Evolutionary conservation across 1,140 invertebrate species (phyloP), one percentile per base, ranked within the genome.

Genomic region (Brachionus rotundiformis): DNA sequence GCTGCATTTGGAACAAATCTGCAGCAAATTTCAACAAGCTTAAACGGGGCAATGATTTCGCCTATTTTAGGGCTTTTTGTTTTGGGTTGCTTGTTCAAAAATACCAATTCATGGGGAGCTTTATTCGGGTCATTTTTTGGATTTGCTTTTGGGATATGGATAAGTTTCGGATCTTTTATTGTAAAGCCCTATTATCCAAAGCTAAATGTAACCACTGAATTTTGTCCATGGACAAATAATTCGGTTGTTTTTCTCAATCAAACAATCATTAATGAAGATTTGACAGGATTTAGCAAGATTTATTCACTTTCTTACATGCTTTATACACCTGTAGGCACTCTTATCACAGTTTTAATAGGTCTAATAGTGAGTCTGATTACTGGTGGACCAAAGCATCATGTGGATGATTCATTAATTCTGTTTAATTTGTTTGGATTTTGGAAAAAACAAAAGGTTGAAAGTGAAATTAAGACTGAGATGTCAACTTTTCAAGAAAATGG

Each of bases 281-380:
- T 77, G 19, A 36, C 25, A 7, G 75, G 75, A 0, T 77, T 77
- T 25, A 19, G 4, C 16, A 49, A 59, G 41, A 85, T 93, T 7
- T 93, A 94, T 84, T 89, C 91, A 82, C 88, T 96, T 10, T 95
- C 94, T 0, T 96, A 96, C 85, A 91, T 93, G 91, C 92, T 94
- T 84, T 92, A 93, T 75, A 91, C 92, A 11, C 90, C 91, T 31
- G 90, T 94, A 11, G 93, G 91, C 0, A 93, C 93, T 0, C 87
- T 94, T 1, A 83, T 83, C 0, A 82, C 82, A 33, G 71, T 84
- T 33, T 82, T 93, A 2, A 86, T 93, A 11, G 94, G 94, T 0
- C 85, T 93, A 29, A 33, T 91, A 0, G 90, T 93, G 1, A 94
- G 93, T 54, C 88, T 91, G 1, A 83, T 91, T 0, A 93, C 93